These are phyloP conservation scores for Eretmochelys imbricata DNA, from an alignment of 2,113 vertebrate genomes.

Conservation along the genomic window DNA sequence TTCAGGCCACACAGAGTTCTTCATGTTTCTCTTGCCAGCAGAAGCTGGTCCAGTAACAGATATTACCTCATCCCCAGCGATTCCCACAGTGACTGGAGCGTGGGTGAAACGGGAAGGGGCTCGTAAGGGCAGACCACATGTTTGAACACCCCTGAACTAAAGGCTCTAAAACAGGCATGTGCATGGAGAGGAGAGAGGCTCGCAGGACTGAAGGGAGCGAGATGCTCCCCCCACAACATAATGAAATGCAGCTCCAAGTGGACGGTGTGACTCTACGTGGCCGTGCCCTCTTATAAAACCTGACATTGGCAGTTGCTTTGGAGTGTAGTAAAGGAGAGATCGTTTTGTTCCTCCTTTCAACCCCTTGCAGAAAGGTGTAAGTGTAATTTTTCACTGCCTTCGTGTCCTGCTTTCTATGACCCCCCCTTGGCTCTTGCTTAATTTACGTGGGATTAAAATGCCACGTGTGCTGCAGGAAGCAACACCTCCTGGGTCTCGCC, in stretches of 20 bases:
- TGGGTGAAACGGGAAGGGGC: not conserved
- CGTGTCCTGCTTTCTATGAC: not conserved
- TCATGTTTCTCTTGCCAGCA: not conserved
- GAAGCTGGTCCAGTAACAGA: not conserved
- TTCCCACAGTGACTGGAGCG: not conserved
- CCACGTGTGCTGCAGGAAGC: no score
- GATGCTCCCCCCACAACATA: not conserved
- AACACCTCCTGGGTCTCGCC: not conserved
- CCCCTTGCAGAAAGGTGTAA: not conserved
- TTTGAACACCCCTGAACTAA: not conserved
- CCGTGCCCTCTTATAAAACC: not conserved
- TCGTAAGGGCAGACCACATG: not conserved
- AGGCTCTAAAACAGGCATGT: not conserved
- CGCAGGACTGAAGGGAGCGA: not conserved
- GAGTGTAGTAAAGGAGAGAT: not conserved
- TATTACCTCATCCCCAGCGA: not conserved
- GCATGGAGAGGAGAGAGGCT: not conserved
- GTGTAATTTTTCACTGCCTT: fast-evolving
- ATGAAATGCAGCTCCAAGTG: not conserved
- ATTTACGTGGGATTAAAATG: not conserved
- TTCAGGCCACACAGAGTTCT: not conserved
- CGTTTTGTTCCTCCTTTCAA: not conserved
- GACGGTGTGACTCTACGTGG: not conserved
- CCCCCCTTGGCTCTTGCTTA: not conserved
- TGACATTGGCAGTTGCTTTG: not conserved